Conservation (phyloP, 37 sponge, comb jelly and placozoan species). For the Tethya wilhelma region DNA sequence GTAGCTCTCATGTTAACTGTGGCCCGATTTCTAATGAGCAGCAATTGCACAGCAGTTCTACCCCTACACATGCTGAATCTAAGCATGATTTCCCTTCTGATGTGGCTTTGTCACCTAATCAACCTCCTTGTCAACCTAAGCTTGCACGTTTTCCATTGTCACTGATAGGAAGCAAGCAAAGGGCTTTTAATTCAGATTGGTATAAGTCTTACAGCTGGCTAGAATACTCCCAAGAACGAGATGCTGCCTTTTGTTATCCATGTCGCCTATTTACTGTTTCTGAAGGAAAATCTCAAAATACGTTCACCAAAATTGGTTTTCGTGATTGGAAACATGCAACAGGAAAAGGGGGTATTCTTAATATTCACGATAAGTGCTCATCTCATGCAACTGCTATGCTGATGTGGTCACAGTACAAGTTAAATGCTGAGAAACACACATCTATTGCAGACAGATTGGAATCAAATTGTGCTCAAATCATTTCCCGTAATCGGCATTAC, state of each 20-base stretch:
- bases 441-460: neutral
- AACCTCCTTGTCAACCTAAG: conserved; percentile 6
- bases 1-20: neutral
- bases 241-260: conserved; percentile 47
- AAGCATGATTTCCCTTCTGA: neutral
- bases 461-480: neutral
- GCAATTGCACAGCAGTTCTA: neutral
- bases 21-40: too few species aligned
- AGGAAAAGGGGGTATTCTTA: conserved; percentile 36
- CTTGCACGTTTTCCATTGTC: conserved; percentile 10
- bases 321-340: conserved; percentile 46
- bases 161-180: conserved; percentile 2
- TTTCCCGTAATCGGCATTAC: neutral
- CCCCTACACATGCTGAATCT: neutral
- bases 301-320: conserved; percentile 28
- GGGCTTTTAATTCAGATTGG: conserved; percentile 10
- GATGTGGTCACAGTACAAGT: neutral
- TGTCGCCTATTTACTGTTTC: conserved; percentile 22
- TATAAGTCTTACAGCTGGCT: conserved; percentile 24
- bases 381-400: conserved; percentile 14
- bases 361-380: conserved; percentile 7
- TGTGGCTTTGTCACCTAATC: neutral
- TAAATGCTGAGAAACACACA: neutral
- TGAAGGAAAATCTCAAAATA: neutral
- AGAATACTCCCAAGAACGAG: conserved; percentile 37